Evolutionary conservation across 2,888 invertebrate species (phyloP).

Genomic region (Parnassius apollo): DNA sequence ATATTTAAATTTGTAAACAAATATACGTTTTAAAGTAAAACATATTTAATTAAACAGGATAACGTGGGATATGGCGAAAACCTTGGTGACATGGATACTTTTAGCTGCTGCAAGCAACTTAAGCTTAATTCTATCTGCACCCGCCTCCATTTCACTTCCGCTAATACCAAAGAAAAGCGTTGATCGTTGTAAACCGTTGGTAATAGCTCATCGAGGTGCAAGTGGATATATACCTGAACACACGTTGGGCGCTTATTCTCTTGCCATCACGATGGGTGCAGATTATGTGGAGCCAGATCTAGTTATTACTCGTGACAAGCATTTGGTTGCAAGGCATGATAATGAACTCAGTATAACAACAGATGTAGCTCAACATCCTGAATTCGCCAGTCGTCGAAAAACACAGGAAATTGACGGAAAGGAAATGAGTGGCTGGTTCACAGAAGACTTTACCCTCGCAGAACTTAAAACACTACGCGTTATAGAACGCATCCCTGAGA

Average conservation of each 20-base stretch:
- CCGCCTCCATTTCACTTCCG: not conserved
- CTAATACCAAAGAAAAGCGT: constrained; percentile 26
- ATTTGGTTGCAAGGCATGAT: constrained; percentile 65
- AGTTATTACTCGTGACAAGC: constrained; percentile 66
- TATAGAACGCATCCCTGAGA: constrained; percentile 55
- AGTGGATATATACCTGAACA: constrained; percentile 73
- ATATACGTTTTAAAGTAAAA: too few relatives aligned
- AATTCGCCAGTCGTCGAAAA: constrained; percentile 53
- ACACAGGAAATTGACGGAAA: constrained; percentile 57
- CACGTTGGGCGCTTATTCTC: constrained; percentile 66
- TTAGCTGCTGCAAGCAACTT: constrained; percentile 10
- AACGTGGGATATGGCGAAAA: constrained; percentile 12
- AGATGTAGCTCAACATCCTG: constrained; percentile 52
- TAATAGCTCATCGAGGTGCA: constrained; percentile 68
- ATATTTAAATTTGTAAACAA: too few relatives aligned
- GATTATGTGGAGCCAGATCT: constrained; percentile 73
- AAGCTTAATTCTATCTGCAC: constrained; percentile 8
- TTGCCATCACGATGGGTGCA: constrained; percentile 67
- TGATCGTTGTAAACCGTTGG: constrained; percentile 49
- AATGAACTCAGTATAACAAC: constrained; percentile 63
- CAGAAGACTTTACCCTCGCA: constrained; percentile 68
- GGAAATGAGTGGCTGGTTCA: constrained; percentile 61
- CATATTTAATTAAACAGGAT: not conserved
- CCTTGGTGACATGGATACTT: not conserved
- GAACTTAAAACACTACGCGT: constrained; percentile 65